Evolutionary conservation across 2,797 vertebrate species (phyloP).

Genomic region (Anabacerthia variegaticeps): DNA sequence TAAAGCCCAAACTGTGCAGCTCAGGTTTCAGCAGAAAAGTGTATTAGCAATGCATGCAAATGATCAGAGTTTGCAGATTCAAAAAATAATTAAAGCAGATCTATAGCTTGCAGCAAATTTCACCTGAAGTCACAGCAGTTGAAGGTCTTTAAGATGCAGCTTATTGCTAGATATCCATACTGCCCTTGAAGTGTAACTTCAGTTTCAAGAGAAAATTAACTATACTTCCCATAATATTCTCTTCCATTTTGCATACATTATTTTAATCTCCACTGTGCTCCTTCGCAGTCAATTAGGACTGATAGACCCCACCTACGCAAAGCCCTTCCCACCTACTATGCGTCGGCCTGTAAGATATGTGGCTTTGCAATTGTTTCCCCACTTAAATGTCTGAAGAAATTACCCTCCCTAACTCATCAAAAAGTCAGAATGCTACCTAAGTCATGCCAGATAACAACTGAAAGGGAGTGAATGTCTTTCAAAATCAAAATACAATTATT

Average conservation of each 20-base stretch:
- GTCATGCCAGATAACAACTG: not conserved
- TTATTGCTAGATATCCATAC: not conserved
- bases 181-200: not conserved
- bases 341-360: not conserved
- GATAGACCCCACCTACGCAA: not conserved
- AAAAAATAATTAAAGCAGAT: slow-evolving; percentile 18
- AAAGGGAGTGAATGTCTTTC: not conserved
- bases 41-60: slow-evolving; percentile 32
- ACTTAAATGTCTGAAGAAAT: not conserved
- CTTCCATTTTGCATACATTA: not conserved
- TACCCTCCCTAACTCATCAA: not conserved
- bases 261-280: not conserved
- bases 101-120: not conserved
- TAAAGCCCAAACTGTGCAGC: not conserved
- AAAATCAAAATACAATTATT: not conserved
- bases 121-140: not conserved
- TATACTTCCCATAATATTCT: not conserved
- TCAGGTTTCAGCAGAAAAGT: slow-evolving; percentile 14
- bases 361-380: not conserved
- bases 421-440: not conserved
- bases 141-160: not conserved
- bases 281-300: not conserved
- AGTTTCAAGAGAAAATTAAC: not conserved
- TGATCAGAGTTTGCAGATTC: not conserved
- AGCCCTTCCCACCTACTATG: not conserved